These are phyloP conservation scores for Leucosticte australis DNA, from an alignment of 2,113 vertebrate genomes.

Conservation along the genomic window DNA sequence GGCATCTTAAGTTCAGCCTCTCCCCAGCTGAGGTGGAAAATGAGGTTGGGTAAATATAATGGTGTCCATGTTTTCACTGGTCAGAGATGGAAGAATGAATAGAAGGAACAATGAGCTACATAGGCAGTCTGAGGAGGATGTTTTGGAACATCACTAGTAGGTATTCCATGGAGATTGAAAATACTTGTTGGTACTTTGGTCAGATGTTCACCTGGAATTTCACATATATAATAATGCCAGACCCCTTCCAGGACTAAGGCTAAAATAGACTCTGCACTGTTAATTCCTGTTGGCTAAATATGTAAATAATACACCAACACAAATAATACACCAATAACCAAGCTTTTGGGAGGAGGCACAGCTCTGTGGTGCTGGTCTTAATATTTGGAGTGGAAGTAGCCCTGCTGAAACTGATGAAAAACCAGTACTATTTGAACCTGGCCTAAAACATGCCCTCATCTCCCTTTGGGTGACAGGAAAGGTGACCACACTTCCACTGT, in stretches of 20 bases:
- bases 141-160: background rate
- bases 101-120: background rate
- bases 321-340: background rate
- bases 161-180: background rate
- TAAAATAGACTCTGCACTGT: background rate
- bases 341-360: background rate
- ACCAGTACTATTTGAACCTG: background rate
- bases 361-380: background rate
- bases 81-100: background rate
- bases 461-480: background rate
- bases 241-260: background rate
- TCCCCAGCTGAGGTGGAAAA: background rate
- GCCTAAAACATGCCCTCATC: background rate
- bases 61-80: background rate
- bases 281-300: background rate
- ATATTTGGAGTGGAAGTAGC: background rate
- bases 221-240: background rate
- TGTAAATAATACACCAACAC: background rate
- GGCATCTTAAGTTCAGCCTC: background rate
- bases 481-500: background rate
- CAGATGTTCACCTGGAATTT: background rate
- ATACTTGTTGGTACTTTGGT: background rate
- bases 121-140: background rate
- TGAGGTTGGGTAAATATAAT: background rate
- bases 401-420: background rate